A percentile compares a stretch with the other conserved stretches of the same genome.
Evolutionary conservation across 2,888 invertebrate genomes (phyloP).

Genomic region (Drosophila eohydei): DNA sequence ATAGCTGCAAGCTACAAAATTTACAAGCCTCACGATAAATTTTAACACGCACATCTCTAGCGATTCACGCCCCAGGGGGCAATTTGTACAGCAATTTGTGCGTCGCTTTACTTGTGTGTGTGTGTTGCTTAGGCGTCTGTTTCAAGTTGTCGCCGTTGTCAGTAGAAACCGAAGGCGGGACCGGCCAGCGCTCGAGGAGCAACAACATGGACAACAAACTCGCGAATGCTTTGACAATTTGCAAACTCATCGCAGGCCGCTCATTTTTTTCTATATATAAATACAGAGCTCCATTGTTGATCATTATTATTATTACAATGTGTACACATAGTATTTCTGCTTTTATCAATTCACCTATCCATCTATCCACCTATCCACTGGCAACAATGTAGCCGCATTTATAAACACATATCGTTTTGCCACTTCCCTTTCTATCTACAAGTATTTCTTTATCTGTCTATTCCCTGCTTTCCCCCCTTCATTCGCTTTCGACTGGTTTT

Average conservation of each 20-base stretch:
- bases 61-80: constrained; percentile 50
- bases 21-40: constrained; percentile 9
- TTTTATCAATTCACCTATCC: constrained; percentile 32
- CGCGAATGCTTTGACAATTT: constrained; percentile 51
- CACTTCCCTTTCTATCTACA: constrained; percentile 27
- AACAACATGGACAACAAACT: constrained; percentile 20
- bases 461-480: constrained; percentile 19
- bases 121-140: constrained; percentile 51
- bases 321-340: constrained; percentile 20
- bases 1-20: constrained; percentile 5
- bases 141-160: constrained; percentile 57
- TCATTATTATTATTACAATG: constrained; percentile 54
- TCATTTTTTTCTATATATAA: constrained; percentile 22
- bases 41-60: constrained; percentile 55
- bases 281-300: constrained; percentile 38
- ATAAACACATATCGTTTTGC: constrained; percentile 57
- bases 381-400: constrained; percentile 66
- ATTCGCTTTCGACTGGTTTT: constrained; percentile 39
- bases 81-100: constrained; percentile 73
- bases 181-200: constrained; percentile 23
- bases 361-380: constrained; percentile 20
- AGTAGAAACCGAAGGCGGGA: constrained; percentile 57
- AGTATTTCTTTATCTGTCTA: constrained; percentile 11
- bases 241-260: constrained; percentile 54
- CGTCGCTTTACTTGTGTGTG: constrained; percentile 16